phyloP scores from a whole-genome alignment of 2,113 vertebrate genomes.

The Marcusenius ussheri region DNA sequence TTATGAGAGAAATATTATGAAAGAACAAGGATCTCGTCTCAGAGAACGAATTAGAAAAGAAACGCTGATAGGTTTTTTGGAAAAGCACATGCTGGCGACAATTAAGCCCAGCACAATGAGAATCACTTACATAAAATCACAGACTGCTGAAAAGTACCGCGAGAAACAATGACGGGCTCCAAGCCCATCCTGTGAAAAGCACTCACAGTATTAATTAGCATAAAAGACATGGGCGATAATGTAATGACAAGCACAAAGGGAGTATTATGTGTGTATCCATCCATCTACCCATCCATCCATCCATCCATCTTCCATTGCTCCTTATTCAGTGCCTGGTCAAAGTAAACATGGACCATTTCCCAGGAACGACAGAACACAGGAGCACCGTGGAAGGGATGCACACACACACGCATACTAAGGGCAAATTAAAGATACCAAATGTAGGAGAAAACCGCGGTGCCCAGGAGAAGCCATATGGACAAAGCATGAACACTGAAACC shows the following conservation, averaged over 20 bases:
- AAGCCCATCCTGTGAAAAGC: neutral
- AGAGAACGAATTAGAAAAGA: neutral
- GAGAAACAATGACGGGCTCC: neutral
- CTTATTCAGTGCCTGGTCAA: neutral
- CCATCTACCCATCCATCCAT: neutral
- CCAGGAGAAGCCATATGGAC: neutral
- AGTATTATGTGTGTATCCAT: neutral
- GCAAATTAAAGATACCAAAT: neutral
- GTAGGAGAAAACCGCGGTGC: neutral
- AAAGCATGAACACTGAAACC: neutral
- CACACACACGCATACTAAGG: neutral
- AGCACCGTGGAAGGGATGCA: neutral
- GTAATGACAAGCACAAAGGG: neutral
- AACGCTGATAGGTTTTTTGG: neutral
- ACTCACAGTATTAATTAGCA: neutral
- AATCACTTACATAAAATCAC: neutral
- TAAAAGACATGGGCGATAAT: neutral
- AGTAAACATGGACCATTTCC: neutral
- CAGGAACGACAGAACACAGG: neutral
- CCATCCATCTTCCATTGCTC: neutral
- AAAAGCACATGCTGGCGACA: constrained; percentile 1
- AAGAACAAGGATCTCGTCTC: neutral
- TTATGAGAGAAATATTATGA: neutral
- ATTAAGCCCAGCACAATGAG: neutral
- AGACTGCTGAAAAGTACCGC: neutral